Evolutionary conservation across 2,888 invertebrate species (phyloP), one percentile per base, ranked within the genome.

Genomic region (Acronicta aceris): DNA sequence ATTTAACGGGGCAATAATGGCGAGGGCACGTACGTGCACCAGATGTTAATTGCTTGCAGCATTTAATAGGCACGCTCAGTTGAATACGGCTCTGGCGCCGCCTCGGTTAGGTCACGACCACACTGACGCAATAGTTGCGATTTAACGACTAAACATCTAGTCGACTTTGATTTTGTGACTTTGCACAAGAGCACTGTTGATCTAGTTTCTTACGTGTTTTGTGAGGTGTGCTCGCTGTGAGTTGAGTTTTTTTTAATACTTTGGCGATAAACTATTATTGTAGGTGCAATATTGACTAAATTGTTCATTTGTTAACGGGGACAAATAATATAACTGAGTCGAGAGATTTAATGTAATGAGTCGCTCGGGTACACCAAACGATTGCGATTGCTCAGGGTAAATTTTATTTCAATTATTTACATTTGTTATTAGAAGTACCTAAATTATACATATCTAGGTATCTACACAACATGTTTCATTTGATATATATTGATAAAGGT

Each of bases 31-130:
- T 83, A 88, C 89, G 89, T 88, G 89, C 83, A 81, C 67, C 80
- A 85, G 87, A 86, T 91, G 91, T 84, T 91, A 90, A 92, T 91
- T 88, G 89, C 86, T 81, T 77, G 81, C 84, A 85, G 86, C 87
- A 87, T 90, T 90, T 89, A 90, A 90, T 89, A 90, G 78, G 77
- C 77, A 77, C 67, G 72, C 71, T 78, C 66, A 65, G 78, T 76
- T 78, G 74, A 69, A 67, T 74, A 75, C 62, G 61, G 50, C 64
- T 54, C 66, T 74, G 78, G 77, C 76, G 78, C 73, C 75, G 25
- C 65, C 46, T 54, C 17, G 54, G 61, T 74, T 65, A 70, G 71
- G 65, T 62, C 78, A 55, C 45, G 25, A 57, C 54, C 78, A 71
- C 63, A 79, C 62, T 71, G 65, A 71, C 67, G 76, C 72, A 67